phyloP scores from a whole-genome alignment of 1,140 invertebrate species.

The Saccostrea cuccullata region DNA sequence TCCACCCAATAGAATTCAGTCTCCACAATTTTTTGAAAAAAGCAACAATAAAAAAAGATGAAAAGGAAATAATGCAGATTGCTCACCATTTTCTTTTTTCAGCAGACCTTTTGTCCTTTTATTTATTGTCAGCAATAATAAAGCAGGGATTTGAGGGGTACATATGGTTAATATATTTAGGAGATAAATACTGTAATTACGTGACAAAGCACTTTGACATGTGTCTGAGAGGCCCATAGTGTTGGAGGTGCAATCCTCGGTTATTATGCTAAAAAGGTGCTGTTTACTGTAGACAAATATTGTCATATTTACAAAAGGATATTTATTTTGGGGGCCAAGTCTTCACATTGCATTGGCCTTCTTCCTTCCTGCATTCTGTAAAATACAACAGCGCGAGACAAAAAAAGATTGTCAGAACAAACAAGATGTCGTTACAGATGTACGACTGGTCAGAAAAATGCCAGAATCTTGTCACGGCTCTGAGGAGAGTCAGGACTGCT shows the following conservation, averaged over 20 bases:
- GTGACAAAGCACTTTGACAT: neutral
- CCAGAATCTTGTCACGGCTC: slow-evolving; percentile 28
- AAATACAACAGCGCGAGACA: neutral
- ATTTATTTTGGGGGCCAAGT: slow-evolving; percentile 31
- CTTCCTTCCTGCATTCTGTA: slow-evolving; percentile 29
- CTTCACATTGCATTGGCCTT: neutral
- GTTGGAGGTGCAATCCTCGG: neutral
- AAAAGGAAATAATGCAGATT: slow-evolving; percentile 3
- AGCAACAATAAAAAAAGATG: slow-evolving; percentile 16
- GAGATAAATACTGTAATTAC: slow-evolving; percentile 10
- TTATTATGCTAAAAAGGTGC: neutral
- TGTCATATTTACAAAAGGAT: slow-evolving; percentile 38
- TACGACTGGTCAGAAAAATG: slow-evolving; percentile 25
- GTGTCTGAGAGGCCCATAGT: neutral
- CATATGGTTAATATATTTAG: slow-evolving; percentile 7
- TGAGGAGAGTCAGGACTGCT: neutral
- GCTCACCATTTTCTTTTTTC: neutral
- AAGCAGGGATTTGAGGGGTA: slow-evolving; percentile 9
- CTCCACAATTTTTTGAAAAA: slow-evolving; percentile 1
- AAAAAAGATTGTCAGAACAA: slow-evolving; percentile 25
- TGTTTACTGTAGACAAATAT: slow-evolving; percentile 23
- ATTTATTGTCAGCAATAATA: slow-evolving; percentile 13
- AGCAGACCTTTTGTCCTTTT: neutral
- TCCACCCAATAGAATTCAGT: slow-evolving; percentile 3
- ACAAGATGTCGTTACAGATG: slow-evolving; percentile 1